Percentiles rank a stretch among this genome's conserved stretches.
These are phyloP conservation scores for Gephyroberyx darwinii DNA, from an alignment of 2,797 vertebrate species.

Conservation along the genomic window DNA sequence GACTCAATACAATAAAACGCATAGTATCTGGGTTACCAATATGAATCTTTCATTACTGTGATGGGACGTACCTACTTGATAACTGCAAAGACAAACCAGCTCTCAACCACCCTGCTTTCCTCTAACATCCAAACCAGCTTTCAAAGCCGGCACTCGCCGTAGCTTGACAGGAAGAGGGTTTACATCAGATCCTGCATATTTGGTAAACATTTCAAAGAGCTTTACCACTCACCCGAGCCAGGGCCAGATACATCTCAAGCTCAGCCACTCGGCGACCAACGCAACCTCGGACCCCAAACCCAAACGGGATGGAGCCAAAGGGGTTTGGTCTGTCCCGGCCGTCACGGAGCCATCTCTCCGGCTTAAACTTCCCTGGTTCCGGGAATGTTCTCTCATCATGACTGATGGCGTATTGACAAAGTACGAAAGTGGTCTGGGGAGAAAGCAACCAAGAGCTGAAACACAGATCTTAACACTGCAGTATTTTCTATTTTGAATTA, in stretches of 20 bases:
- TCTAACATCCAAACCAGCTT: not conserved
- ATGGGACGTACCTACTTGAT: too few relatives aligned
- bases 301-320: constrained; percentile 82
- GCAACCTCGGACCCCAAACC: constrained; percentile 82
- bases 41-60: too few relatives aligned
- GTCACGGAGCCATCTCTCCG: constrained; percentile 81
- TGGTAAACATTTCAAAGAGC: not conserved
- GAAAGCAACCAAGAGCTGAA: constrained; percentile 13
- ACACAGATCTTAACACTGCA: not conserved
- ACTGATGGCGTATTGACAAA: constrained; percentile 80
- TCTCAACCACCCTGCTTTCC: too few relatives aligned
- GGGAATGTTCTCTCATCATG: constrained; percentile 77
- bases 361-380: constrained; percentile 74
- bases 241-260: constrained; percentile 80
- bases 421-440: constrained; percentile 74
- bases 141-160: not conserved
- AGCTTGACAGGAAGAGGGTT: not conserved
- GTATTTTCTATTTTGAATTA: not conserved
- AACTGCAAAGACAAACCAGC: too few relatives aligned
- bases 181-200: not conserved
- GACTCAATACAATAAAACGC: too few relatives aligned
- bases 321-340: constrained; percentile 66
- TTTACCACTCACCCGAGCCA: constrained; percentile 72
- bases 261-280: constrained; percentile 83
- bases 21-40: not conserved